Evolutionary conservation across 2,888 invertebrate genomes (phyloP), one percentile per base, ranked within the genome.

Genomic region (Andrena bucephala): DNA sequence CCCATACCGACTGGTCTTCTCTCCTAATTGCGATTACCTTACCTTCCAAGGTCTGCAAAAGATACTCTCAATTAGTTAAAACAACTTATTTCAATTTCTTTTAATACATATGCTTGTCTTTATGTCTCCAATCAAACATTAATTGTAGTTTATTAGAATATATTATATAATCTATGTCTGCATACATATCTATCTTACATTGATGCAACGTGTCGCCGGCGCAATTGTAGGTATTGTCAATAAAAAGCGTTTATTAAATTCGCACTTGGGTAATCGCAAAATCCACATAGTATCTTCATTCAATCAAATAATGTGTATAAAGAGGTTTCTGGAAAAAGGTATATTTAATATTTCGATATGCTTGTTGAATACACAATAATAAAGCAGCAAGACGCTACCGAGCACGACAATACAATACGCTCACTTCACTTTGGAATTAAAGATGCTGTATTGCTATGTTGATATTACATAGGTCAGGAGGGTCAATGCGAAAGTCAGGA

Each of bases 1-100:
- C 98, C 98, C 98, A 99, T 92, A 99, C 98, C 90, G 98, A 98
- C 93, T 98, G 98, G 94, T 98, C 98, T 94, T 99, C 98, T 71
- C 98, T 95, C 20, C 98, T 95, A 88, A 98, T 97, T 2, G 98
- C 98, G 90, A 98, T 97, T 33, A 97, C 96, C 91, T 96, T 96
- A 13, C 96, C 96, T 85, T 95, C 94, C 95, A 96, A 91, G 63
- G 88, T 92, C 89, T 91, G 87, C 65, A 85, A 84, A 57, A 27
- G 16, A 59, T 54, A 8, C 27, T 2, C 24, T 29, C 10, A 6
- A 66, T 69, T 57, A 50, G 8, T 62, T 50, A 20, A 57, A 54
- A 60, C 0, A 6, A 36, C 16, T 8, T 48, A 29, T 16, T 13
- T 60, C 36, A 8, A 13, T 13, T 29, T 27, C 36, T 36, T 20